phyloP scores from a whole-genome alignment of 1,140 invertebrate genomes.

The Diploscapter pachys region DNA sequence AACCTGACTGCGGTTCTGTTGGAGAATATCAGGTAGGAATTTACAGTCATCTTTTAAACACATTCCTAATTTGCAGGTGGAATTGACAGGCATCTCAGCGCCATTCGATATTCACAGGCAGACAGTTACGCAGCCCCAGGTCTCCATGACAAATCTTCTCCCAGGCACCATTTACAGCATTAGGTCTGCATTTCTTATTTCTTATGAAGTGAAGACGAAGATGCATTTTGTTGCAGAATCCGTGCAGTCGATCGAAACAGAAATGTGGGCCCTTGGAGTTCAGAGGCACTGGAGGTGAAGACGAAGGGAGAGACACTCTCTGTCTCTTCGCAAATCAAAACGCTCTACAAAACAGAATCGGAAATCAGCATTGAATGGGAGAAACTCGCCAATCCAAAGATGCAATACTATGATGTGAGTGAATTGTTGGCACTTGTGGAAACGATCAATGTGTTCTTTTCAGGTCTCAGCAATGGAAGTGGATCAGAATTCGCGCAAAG shows the following conservation, averaged over 20 bases:
- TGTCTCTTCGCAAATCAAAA: too few relatives aligned
- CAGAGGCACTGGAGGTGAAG: constrained; percentile 46
- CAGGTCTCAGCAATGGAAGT: constrained; percentile 37
- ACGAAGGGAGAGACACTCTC: constrained; percentile 46
- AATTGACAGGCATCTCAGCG: constrained; percentile 47
- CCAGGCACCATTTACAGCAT: constrained; percentile 55
- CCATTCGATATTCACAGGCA: constrained; percentile 57
- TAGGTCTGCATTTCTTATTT: too few relatives aligned
- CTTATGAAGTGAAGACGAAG: too few relatives aligned
- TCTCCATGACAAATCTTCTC: constrained; percentile 55
- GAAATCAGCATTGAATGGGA: constrained; percentile 52
- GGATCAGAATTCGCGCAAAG: constrained; percentile 29
- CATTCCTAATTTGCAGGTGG: constrained; percentile 29
- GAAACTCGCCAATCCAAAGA: constrained; percentile 47
- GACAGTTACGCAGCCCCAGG: constrained; percentile 55
- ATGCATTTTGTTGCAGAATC: constrained; percentile 21
- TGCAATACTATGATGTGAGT: constrained; percentile 56
- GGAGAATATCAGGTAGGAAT: constrained; percentile 52
- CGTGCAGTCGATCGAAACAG: constrained; percentile 50
- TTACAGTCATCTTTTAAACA: too few relatives aligned
- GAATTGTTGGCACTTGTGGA: neutral
- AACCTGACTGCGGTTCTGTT: constrained; percentile 53
- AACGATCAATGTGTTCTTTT: neutral
- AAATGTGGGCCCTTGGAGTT: constrained; percentile 53
- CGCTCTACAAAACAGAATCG: constrained; percentile 46